These are phyloP conservation scores for Popillia japonica DNA, from an alignment of 1,140 invertebrate species.

Conservation along the genomic window DNA sequence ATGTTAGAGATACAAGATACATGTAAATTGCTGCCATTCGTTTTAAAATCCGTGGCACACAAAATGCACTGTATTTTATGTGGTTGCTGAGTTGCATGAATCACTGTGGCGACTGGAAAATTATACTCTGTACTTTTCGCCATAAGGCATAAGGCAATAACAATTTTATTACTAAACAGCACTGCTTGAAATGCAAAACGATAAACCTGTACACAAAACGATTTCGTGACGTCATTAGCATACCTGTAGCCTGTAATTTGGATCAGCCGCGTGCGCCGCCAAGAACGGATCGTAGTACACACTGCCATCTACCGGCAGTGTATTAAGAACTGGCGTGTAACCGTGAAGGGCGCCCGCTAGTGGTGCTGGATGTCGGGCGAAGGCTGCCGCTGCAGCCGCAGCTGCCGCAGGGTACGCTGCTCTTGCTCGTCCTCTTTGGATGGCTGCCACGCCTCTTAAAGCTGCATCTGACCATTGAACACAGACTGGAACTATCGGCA, in stretches of 20 bases:
- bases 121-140: too few relatives aligned
- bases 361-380: constrained; percentile 76
- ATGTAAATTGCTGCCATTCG: too few relatives aligned
- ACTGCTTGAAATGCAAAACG: constrained; percentile 19
- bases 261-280: constrained; percentile 85
- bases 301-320: constrained; percentile 66
- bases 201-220: constrained; percentile 6
- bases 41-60: too few relatives aligned
- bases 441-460: constrained; percentile 71
- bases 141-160: too few relatives aligned
- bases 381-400: constrained; percentile 73
- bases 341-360: constrained; percentile 79
- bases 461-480: constrained; percentile 87
- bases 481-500: constrained; percentile 77
- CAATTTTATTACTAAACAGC: constrained; percentile 1
- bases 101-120: too few relatives aligned
- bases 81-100: too few relatives aligned
- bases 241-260: constrained; percentile 90
- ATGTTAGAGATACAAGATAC: too few relatives aligned
- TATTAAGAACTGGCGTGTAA: constrained; percentile 70
- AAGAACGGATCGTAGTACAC: constrained; percentile 96
- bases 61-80: too few relatives aligned
- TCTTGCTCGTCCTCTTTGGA: constrained; percentile 73
- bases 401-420: constrained; percentile 77
- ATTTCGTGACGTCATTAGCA: constrained; percentile 53